Conservation (phyloP, 64 coral and sea anemone genomes). For the Pachyseris speciosa region DNA sequence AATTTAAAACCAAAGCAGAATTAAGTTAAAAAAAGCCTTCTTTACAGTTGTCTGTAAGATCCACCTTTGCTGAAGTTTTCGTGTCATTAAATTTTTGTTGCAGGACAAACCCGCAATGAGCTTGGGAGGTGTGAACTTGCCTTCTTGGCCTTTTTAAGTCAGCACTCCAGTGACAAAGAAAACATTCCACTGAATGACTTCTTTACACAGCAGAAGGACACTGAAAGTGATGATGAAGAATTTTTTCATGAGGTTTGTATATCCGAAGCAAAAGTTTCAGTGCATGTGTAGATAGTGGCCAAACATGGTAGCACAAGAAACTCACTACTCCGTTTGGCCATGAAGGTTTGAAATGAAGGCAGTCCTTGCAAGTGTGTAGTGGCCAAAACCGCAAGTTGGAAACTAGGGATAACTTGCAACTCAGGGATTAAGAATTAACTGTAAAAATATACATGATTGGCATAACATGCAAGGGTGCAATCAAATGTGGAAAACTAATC, state of each 20-base stretch:
- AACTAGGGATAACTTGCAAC: neutral
- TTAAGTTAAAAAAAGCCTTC: neutral
- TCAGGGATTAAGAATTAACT: neutral
- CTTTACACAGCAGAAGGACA: neutral
- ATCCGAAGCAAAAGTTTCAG: neutral
- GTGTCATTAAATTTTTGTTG: neutral
- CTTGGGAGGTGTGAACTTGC: neutral
- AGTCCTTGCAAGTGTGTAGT: neutral
- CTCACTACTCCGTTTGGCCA: neutral
- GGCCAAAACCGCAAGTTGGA: neutral
- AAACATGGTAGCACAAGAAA: neutral
- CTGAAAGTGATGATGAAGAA: neutral
- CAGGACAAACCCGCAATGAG: neutral
- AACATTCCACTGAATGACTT: neutral
- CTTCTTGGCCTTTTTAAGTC: neutral
- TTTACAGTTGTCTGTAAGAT: neutral
- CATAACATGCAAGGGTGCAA: neutral
- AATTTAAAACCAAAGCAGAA: neutral
- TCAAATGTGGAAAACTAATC: neutral
- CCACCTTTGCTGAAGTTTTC: neutral
- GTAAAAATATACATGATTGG: neutral
- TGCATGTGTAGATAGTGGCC: neutral
- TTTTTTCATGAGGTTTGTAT: neutral
- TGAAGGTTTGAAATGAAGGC: neutral
- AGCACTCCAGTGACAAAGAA: slow-evolving; percentile 3